Conservation (phyloP, 2,888 invertebrate genomes). For the Agapostemon virescens region DNA sequence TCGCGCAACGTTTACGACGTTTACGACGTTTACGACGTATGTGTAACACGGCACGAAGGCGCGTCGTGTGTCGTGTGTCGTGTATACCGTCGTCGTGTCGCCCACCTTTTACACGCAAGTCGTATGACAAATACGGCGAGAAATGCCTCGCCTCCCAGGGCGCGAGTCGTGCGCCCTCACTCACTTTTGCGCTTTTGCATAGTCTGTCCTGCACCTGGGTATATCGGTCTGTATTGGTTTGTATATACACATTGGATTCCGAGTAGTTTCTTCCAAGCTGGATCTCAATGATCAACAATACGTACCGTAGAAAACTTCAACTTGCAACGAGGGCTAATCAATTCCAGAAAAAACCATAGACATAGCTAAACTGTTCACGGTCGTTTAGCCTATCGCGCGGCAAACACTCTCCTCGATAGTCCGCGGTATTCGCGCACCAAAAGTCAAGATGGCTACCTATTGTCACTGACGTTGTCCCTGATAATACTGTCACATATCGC, state of each 20-base stretch:
- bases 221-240: constrained; percentile 46
- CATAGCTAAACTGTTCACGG: constrained; percentile 59
- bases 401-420: constrained; percentile 48
- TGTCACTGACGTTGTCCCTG: constrained; percentile 65
- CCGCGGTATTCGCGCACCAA: constrained; percentile 55
- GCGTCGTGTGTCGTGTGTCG: constrained; percentile 53
- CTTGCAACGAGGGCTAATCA: constrained; percentile 49
- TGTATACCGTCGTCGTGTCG: constrained; percentile 51
- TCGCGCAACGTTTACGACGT: constrained; percentile 21
- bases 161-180: constrained; percentile 72
- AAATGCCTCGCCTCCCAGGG: constrained; percentile 70
- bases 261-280: constrained; percentile 15
- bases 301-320: constrained; percentile 56
- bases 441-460: constrained; percentile 70
- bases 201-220: constrained; percentile 56
- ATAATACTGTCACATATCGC: constrained; percentile 37
- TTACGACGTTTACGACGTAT: constrained; percentile 28
- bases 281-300: constrained; percentile 37
- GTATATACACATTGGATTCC: constrained; percentile 37
- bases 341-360: constrained; percentile 48
- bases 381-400: constrained; percentile 44
- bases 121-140: constrained; percentile 67
- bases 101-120: constrained; percentile 67
- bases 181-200: constrained; percentile 58
- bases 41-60: constrained; percentile 33